Conservation (phyloP, 2,888 invertebrate species). For the Drosophila planitibia region DNA sequence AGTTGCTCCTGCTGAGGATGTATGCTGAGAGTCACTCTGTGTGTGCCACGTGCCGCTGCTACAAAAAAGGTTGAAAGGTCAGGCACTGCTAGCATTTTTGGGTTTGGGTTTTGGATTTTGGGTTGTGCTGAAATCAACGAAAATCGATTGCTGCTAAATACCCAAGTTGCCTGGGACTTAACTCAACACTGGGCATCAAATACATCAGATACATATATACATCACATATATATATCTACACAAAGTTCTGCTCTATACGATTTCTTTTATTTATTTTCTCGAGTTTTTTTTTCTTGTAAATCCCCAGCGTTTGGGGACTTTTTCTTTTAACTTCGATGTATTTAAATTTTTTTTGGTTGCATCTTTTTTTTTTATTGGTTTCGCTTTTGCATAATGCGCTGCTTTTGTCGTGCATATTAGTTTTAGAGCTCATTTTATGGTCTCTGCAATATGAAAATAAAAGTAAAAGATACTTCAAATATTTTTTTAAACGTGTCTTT, state of each 20-base stretch:
- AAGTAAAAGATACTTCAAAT: background rate
- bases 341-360: slow-evolving; percentile 65
- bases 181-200: slow-evolving; percentile 60
- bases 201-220: slow-evolving; percentile 30
- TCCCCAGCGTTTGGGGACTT: slow-evolving; percentile 69
- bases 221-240: background rate
- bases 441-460: background rate
- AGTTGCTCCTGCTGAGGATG: slow-evolving; percentile 47
- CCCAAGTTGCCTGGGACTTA: slow-evolving; percentile 73
- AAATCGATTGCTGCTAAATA: slow-evolving; percentile 79
- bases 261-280: slow-evolving; percentile 20
- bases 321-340: slow-evolving; percentile 56
- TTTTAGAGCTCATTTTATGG: background rate
- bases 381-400: slow-evolving; percentile 18
- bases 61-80: slow-evolving; percentile 78
- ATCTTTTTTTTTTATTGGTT: slow-evolving; percentile 1
- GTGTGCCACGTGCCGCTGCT: slow-evolving; percentile 68
- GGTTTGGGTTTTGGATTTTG: slow-evolving; percentile 22
- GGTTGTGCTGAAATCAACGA: slow-evolving; percentile 68
- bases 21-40: slow-evolving; percentile 34
- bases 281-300: slow-evolving; percentile 40
- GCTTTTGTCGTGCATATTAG: background rate
- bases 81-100: slow-evolving; percentile 42
- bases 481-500: background rate
- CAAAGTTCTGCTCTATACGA: slow-evolving; percentile 7